These are phyloP conservation scores for Melipona quadrifasciata DNA, from an alignment of 1,140 invertebrate genomes.

Conservation along the genomic window DNA sequence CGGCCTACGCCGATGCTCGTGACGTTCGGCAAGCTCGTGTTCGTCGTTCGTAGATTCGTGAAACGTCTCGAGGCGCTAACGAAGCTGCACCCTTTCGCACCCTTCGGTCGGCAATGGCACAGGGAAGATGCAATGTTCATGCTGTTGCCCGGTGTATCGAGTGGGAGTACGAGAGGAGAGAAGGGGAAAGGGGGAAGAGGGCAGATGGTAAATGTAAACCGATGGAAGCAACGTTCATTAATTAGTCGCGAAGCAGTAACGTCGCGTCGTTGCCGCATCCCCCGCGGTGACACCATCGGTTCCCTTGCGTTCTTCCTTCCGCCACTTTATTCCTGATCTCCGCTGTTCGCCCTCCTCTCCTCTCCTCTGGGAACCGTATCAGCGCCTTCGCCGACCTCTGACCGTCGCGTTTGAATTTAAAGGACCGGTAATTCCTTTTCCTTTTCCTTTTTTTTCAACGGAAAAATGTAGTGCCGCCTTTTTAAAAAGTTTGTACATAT, in stretches of 20 bases:
- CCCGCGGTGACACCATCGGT: neutral
- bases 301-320: conserved; percentile 39
- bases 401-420: neutral
- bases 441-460: too few relatives aligned
- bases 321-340: neutral
- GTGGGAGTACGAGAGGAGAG: neutral
- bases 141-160: conserved; percentile 8
- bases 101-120: neutral
- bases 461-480: too few relatives aligned
- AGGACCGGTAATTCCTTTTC: too few relatives aligned
- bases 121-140: conserved; percentile 15
- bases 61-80: conserved; percentile 61
- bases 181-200: neutral
- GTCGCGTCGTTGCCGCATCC: conserved; percentile 26
- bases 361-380: conserved; percentile 30
- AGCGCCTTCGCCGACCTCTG: too few relatives aligned
- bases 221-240: conserved; percentile 72
- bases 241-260: conserved; percentile 69
- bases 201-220: conserved; percentile 70
- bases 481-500: too few relatives aligned
- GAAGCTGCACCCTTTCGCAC: conserved; percentile 62
- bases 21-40: conserved; percentile 35
- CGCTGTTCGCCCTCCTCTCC: neutral
- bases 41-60: conserved; percentile 22
- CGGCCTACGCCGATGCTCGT: neutral